phyloP scores from a whole-genome alignment of 2,797 vertebrate genomes.

The Chelon auratus region DNA sequence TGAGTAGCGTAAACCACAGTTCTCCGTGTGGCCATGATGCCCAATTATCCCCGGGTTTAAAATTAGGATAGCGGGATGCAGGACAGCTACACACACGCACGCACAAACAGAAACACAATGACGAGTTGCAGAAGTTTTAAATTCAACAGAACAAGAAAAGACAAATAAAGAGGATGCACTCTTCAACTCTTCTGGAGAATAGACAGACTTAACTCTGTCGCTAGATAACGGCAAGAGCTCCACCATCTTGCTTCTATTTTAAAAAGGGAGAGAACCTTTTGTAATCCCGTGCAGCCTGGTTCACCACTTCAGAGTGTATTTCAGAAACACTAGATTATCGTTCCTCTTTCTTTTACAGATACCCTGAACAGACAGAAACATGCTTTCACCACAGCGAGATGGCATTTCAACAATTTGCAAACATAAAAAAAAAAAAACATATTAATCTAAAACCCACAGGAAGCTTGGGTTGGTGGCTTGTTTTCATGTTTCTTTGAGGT shows the following conservation, averaged over 20 bases:
- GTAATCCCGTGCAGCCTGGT: conserved; percentile 8
- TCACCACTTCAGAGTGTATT: conserved; percentile 25
- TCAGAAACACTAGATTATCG: conserved; percentile 12
- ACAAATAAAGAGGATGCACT: conserved; percentile 15
- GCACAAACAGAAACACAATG: conserved; percentile 7
- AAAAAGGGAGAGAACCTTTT: conserved; percentile 30
- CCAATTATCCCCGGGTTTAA: conserved; percentile 40
- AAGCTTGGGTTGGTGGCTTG: neutral
- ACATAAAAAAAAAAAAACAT: neutral
- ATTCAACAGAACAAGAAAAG: neutral
- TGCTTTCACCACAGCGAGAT: conserved; percentile 6
- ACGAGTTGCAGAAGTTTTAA: conserved; percentile 16
- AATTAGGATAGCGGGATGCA: conserved; percentile 26
- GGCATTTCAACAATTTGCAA: conserved; percentile 1
- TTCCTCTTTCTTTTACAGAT: conserved; percentile 5
- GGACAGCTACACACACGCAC: conserved; percentile 4
- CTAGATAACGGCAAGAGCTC: conserved; percentile 32
- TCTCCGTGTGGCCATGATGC: conserved; percentile 15
- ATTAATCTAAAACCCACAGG: conserved; percentile 16
- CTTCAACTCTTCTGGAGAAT: conserved; percentile 5
- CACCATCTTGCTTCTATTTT: conserved; percentile 49
- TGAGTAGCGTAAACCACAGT: conserved; percentile 41
- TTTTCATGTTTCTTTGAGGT: conserved; percentile 17
- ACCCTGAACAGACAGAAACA: neutral
- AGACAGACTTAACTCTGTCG: conserved; percentile 21